Base-by-base conservation (phyloP, 2,113 vertebrate genomes). In the Thamnophis sirtalis region DNA sequence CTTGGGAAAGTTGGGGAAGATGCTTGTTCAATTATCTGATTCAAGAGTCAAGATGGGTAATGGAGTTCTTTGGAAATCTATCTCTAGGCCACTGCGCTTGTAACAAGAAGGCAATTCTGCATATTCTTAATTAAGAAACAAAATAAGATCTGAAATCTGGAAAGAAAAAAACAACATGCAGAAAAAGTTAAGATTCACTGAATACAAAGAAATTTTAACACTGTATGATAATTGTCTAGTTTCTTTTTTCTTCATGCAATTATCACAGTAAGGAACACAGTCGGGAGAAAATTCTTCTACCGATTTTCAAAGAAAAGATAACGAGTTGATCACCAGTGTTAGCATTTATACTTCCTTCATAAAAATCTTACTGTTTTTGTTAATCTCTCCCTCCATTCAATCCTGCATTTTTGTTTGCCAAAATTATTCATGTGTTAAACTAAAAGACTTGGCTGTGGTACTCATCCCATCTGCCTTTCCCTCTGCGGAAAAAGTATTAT, bases 361-460 rank as follows among this genome's bases (percentile, higher is more conserved):
- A 49, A 93, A 89, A 53, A 38, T 56, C 84, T 88, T 95, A 90
- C 55, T 93, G 0, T 85, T 85, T 87, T 91, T 93, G 0, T 87
- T 22, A 0, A 95, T 94, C 85, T 89, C 93, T 86, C 92, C 48
- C 6, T 90, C 94, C 49, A 84, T 87, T 38, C 94, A 95, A 94
- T 91, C 54, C 63, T 91, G 90, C 96, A 97, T 96, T 96, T 97
- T 96, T 96, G 96, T 97, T 94, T 93, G 87, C 91, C 88, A 97
- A 88, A 97, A 97, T 98, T 97, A 97, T 98, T 97, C 90, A 98
- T 96, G 80, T 94, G 28, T 91, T 95, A 94, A 94, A 97, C 96
- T 96, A 97, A 97, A 96, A 33, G 13, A 84, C 48, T 95, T 33
- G 24, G 93, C 94, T 96, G 91, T 87, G 92, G 84, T 92, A 94